These are phyloP conservation scores for Crotalus helleri DNA, from an alignment of 2,113 vertebrate genomes.

Conservation along the genomic window DNA sequence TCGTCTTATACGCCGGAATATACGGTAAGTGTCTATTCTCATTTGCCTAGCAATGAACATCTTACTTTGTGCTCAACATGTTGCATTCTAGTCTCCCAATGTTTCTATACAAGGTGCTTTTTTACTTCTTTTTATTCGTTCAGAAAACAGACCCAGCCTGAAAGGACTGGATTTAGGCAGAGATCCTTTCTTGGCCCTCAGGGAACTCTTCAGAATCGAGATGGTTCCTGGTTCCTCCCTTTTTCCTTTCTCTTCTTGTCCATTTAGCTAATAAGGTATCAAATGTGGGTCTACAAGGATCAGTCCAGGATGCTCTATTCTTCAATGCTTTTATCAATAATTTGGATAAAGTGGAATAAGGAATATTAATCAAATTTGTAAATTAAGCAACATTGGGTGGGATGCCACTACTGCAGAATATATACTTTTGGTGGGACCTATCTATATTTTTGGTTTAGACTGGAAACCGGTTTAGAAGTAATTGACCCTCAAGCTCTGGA, in stretches of 20 bases:
- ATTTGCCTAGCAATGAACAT: not conserved
- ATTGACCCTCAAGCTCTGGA: not conserved
- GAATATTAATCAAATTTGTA: not conserved
- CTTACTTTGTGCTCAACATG: not conserved
- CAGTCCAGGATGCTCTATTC: not conserved
- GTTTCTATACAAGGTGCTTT: not conserved
- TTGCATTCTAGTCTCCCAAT: not conserved
- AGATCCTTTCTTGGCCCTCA: not conserved
- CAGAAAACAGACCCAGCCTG: not conserved
- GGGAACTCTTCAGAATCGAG: not conserved
- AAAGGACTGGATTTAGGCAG: not conserved
- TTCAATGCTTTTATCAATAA: not conserved
- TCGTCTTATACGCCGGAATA: no score
- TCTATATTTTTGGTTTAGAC: not conserved
- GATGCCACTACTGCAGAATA: not conserved
- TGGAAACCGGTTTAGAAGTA: not conserved
- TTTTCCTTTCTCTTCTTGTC: not conserved
- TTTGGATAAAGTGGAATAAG: not conserved
- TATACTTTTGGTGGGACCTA: not conserved
- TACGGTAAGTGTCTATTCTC: not conserved
- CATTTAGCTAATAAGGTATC: not conserved
- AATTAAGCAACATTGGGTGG: not conserved
- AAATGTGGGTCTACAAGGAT: not conserved
- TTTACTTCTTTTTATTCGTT: not conserved
- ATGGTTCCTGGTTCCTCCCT: not conserved